Evolutionary conservation across 1,140 invertebrate species (phyloP), one percentile per base, ranked within the genome.

Genomic region (Apolygus lucorum): DNA sequence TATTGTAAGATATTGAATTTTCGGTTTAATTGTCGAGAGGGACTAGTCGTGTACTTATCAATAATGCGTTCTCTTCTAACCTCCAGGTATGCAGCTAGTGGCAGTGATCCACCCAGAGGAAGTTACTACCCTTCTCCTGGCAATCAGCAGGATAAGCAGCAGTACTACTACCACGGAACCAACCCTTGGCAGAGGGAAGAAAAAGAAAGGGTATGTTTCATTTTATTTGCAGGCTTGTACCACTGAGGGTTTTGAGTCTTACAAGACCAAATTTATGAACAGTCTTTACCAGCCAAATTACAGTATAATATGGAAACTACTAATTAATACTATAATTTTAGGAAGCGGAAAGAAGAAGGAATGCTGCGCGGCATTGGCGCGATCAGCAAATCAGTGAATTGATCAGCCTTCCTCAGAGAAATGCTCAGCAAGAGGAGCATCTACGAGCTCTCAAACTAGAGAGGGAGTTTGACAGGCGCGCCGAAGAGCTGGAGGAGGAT

Each of bases 181-280:
- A 92, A 92, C 82, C 91, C 91, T 0, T 94, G 92, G 92, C 90
- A 93, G 74, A 81, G 91, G 65, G 92, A 95, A 81, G 91, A 93
- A 78, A 86, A 89, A 73, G 92, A 95, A 80, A 89, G 87, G 76
- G 89, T 87, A 75, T 63, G 34, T 75, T 77, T 70, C 75, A 78
- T 54, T 17, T 71, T 70, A 11, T 49, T 17, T 11, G 17, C 34
- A 11, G 34, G 17, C 34, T 49, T 49, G 8, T 49, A 17, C 8
- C 17, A 17, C n/a, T n/a, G n/a, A n/a, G n/a, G n/a, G n/a, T n/a
- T n/a, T n/a, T n/a, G n/a, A n/a, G n/a, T n/a, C n/a, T n/a, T n/a
- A n/a, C n/a, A n/a, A n/a, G n/a, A n/a, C n/a, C n/a, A n/a, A n/a
- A n/a, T n/a, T n/a, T n/a, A n/a, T n/a, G n/a, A n/a, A n/a, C n/a